Evolutionary conservation across 2,113 vertebrate genomes (phyloP).

Genomic region (Arizona elegans): DNA sequence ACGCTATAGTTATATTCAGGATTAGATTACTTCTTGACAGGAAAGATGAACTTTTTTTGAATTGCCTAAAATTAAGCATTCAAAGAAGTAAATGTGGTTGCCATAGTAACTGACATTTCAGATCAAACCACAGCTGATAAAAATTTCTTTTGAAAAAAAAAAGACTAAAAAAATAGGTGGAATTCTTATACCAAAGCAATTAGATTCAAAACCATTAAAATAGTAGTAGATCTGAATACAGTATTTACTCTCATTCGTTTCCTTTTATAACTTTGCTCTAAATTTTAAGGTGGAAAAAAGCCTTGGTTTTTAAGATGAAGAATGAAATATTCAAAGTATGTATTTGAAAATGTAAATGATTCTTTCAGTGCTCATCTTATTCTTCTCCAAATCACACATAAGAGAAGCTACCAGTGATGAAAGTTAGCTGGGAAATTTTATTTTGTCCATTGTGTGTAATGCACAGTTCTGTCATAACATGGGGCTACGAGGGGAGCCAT

Average conservation of each 20-base stretch:
- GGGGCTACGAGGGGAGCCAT: neutral
- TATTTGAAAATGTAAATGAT: neutral
- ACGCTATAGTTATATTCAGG: neutral
- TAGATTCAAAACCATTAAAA: neutral
- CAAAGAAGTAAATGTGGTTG: conserved; percentile 42
- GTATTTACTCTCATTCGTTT: neutral
- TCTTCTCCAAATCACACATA: neutral
- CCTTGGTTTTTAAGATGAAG: neutral
- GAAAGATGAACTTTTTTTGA: conserved; percentile 16
- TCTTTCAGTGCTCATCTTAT: neutral
- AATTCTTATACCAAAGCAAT: conserved; percentile 1
- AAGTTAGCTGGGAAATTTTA: neutral
- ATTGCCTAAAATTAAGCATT: conserved; percentile 23
- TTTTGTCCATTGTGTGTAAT: neutral
- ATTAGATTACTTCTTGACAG: conserved; percentile 36
- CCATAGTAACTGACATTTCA: conserved; percentile 43
- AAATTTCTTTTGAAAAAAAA: conserved; percentile 41
- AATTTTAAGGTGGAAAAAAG: neutral
- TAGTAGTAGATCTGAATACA: neutral
- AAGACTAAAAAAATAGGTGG: conserved; percentile 26
- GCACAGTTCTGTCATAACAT: neutral
- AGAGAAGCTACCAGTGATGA: neutral
- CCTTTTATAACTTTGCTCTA: conserved; percentile 4
- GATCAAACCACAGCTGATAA: conserved; percentile 27
- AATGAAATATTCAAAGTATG: accelerated